Percentiles rank a stretch among this genome's conserved stretches.
Evolutionary conservation across 2,888 invertebrate species (phyloP).

Genomic region (Troides helena): DNA sequence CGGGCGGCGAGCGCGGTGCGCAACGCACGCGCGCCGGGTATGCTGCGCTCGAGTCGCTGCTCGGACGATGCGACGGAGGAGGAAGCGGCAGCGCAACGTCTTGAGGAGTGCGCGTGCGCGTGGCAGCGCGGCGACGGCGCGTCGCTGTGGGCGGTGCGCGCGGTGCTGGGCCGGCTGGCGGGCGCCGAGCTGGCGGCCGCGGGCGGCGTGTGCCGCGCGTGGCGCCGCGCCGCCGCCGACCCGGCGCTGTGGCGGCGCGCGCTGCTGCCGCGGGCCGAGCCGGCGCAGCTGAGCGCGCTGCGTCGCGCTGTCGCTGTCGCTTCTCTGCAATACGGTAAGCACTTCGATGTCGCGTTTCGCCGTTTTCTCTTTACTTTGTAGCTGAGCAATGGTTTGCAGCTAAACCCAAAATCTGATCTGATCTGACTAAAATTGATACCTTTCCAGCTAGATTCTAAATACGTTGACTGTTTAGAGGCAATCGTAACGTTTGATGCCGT

Average conservation of each 20-base stretch:
- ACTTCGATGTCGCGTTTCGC: not conserved
- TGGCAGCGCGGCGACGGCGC: slow-evolving; percentile 34
- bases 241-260: slow-evolving; percentile 53
- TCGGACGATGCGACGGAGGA: not conserved
- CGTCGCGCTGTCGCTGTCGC: slow-evolving; percentile 25
- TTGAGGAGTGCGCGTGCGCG: slow-evolving; percentile 26
- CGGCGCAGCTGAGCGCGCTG: slow-evolving; percentile 32
- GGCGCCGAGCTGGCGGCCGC: slow-evolving; percentile 47
- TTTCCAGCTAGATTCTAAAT: not conserved
- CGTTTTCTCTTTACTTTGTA: not conserved
- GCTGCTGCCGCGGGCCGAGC: slow-evolving; percentile 36
- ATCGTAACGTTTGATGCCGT: no score
- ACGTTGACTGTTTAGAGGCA: not conserved
- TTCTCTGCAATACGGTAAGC: slow-evolving; percentile 17
- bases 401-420: not conserved
- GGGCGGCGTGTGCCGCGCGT: slow-evolving; percentile 50
- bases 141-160: slow-evolving; percentile 36
- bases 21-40: not conserved
- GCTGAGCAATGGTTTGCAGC: not conserved
- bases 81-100: not conserved
- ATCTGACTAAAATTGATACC: not conserved
- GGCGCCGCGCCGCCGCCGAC: slow-evolving; percentile 52
- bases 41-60: not conserved
- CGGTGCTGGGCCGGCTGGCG: slow-evolving; percentile 47
- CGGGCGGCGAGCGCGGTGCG: no score